Base-by-base conservation (phyloP, 2,113 vertebrate species). In the Andinoacara biseriatus region DNA sequence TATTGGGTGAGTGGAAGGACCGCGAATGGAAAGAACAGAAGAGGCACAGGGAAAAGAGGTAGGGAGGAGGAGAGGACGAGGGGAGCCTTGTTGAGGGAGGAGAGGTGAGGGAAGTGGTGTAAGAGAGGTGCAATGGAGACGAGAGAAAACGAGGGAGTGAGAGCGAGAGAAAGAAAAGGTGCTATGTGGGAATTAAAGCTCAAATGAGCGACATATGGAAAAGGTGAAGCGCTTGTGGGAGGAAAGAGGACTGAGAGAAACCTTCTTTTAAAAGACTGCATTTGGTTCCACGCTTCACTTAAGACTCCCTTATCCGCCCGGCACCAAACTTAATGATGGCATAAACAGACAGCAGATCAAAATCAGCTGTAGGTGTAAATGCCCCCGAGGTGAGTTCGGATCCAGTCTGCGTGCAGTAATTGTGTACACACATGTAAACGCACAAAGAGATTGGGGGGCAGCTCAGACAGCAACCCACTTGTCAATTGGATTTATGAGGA, bases 401-500 rank as follows among this genome's bases (percentile, higher is more conserved):
- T 78, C 75, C 18, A 4, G 56, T 78, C 75, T 79, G 58, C 82
- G 20, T 79, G 87, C 6, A 38, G 84, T 87, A 82, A 90, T 75
- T 75, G 74, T 77, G 76, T 65, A 67, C 76, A 29, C 74, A 29
- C 76, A 85, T 81, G 86, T 87, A 20, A 89, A 89, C 76, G 86
- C 26, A 29, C 78, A 67, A 78, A 86, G 78, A 88, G 87, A 76
- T 81, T 86, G 76, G 61, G 76, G 79, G 29, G 31, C 82, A 52
- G 67, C 86, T 35, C 65, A 52, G 78, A 56, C 72, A 38, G 74
- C 75, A 77, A 2, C 74, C 57, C 67, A 49, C 86, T 83, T 84
- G 89, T 92, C 92, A 84, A 60, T 82, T 85, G 82, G 89, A 92
- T 91, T 87, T 61, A 72, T 74, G 81, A 69, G 74, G 78, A 82